Conservation (phyloP, 1,140 invertebrate genomes). For the Thaumatotibia leucotreta region DNA sequence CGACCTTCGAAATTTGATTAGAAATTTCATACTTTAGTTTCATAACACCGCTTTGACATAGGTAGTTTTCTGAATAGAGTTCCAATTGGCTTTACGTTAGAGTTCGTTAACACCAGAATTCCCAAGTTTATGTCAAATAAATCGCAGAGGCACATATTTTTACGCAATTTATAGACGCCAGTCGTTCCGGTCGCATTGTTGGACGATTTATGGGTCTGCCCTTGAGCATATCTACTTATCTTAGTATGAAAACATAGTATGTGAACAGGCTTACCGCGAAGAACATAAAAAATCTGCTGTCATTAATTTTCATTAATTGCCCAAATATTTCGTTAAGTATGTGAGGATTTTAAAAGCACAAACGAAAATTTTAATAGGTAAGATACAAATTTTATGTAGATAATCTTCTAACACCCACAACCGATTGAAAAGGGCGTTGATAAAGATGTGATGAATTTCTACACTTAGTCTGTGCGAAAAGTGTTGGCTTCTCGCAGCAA, state of each 20-base stretch:
- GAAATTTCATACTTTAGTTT: too few relatives aligned
- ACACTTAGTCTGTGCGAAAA: too few relatives aligned
- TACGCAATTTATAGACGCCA: background rate
- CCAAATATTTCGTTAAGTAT: too few relatives aligned
- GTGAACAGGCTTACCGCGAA: background rate
- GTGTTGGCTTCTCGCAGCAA: too few relatives aligned
- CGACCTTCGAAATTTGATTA: too few relatives aligned
- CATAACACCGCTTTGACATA: too few relatives aligned
- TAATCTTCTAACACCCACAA: background rate
- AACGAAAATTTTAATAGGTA: too few relatives aligned
- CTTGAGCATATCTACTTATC: background rate
- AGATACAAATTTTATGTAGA: too few relatives aligned
- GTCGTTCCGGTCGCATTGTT: background rate
- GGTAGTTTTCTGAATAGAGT: too few relatives aligned
- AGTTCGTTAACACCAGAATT: background rate
- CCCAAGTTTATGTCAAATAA: background rate
- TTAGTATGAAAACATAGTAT: background rate
- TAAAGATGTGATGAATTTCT: background rate
- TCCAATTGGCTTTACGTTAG: too few relatives aligned
- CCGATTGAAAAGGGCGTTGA: background rate
- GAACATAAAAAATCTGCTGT: background rate
- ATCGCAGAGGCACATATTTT: background rate
- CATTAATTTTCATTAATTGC: too few relatives aligned
- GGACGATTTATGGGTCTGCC: background rate
- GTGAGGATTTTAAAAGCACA: too few relatives aligned